These are phyloP conservation scores for Tetramorium bicarinatum DNA, from an alignment of 2,888 invertebrate genomes.

Conservation along the genomic window DNA sequence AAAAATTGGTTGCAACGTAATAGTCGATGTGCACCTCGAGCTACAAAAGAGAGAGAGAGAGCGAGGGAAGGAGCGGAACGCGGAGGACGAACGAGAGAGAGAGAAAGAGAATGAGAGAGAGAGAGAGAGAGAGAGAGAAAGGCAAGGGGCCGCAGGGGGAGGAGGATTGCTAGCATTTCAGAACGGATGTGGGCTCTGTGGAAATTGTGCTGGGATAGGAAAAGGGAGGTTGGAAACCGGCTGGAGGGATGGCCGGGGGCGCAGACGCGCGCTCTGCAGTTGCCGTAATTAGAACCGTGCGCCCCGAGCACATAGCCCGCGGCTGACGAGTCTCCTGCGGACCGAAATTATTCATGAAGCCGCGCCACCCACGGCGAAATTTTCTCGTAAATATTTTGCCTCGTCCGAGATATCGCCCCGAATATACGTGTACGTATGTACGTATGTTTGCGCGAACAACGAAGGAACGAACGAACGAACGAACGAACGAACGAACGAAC, in stretches of 20 bases:
- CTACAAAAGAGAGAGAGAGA: constrained; percentile 51
- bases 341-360: constrained; percentile 86
- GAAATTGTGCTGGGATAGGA: constrained; percentile 76
- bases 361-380: constrained; percentile 81
- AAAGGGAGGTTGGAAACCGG: constrained; percentile 77
- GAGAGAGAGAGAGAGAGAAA: constrained; percentile 38
- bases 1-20: constrained; percentile 67
- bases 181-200: constrained; percentile 74
- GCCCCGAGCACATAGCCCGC: constrained; percentile 80
- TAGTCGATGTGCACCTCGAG: constrained; percentile 68
- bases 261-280: constrained; percentile 83
- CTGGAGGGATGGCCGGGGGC: constrained; percentile 79
- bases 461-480: constrained; percentile 17
- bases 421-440: constrained; percentile 35
- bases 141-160: constrained; percentile 53
- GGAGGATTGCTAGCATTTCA: constrained; percentile 69
- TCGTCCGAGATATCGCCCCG: constrained; percentile 76
- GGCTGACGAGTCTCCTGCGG: constrained; percentile 85
- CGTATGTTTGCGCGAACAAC: constrained; percentile 37
- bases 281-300: constrained; percentile 86
- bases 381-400: constrained; percentile 85
- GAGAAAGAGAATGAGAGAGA: constrained; percentile 25
- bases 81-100: constrained; percentile 38
- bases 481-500: constrained; percentile 6
- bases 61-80: constrained; percentile 52